Percentiles rank a stretch among this genome's conserved stretches.
phyloP scores from a whole-genome alignment of 2,797 vertebrate species.

The Pantherophis vulpinus region DNA sequence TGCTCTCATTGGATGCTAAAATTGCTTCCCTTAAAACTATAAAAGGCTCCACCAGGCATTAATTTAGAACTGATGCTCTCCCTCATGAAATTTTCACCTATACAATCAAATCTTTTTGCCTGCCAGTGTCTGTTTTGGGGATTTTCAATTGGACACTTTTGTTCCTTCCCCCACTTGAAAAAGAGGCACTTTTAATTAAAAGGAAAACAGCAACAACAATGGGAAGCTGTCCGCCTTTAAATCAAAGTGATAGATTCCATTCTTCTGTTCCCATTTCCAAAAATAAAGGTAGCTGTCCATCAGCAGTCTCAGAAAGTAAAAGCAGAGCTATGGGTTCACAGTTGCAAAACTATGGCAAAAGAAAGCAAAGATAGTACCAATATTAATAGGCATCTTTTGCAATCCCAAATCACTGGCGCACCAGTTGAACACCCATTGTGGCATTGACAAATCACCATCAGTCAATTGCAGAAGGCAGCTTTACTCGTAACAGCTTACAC shows the following conservation, averaged over 20 bases:
- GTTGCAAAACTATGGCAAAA: neutral
- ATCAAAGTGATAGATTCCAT: neutral
- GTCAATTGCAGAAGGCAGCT: neutral
- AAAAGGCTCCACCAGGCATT: neutral
- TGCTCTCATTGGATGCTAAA: fast-evolving
- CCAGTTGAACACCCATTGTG: neutral
- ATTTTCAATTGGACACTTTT: neutral
- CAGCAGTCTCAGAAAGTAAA: neutral
- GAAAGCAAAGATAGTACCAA: neutral
- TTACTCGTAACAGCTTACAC: neutral
- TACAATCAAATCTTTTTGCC: neutral
- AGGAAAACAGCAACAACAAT: neutral
- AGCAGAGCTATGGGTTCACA: neutral
- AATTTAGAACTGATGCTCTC: neutral
- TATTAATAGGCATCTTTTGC: neutral
- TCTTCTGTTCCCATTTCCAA: neutral
- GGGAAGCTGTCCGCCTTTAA: neutral
- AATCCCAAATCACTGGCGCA: neutral
- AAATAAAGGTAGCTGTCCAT: neutral
- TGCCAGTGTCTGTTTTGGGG: neutral
- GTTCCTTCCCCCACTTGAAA: neutral
- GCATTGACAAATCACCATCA: neutral
- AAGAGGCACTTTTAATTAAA: neutral
- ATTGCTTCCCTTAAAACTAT: neutral
- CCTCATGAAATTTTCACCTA: neutral